Evolutionary conservation across 2,888 invertebrate species (phyloP), one percentile per base, ranked within the genome.

Genomic region (Chymomyza fuscimana): DNA sequence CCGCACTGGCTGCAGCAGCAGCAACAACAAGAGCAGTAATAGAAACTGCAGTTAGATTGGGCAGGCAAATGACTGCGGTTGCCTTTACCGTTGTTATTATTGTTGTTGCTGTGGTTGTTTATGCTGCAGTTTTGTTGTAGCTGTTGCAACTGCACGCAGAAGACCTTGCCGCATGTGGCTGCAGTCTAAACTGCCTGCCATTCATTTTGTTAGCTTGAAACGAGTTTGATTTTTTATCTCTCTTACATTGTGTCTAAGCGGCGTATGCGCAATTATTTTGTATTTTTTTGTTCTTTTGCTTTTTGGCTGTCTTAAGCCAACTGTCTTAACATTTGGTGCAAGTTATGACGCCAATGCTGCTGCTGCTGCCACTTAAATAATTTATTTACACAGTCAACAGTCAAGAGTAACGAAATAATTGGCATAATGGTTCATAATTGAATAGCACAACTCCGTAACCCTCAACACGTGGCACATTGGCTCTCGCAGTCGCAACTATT

Each of bases 61-160:
- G 63, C 51, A 46, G 40, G 10, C 40, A 46, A 46, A 46, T 46
- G 40, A 46, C 40, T 46, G 66, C 72, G 62, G 40, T 56, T 25
- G 46, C 59, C 29, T 46, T 65, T 32, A 67, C 72, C 29, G 25
- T 29, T 66, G 63, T 40, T 66, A 46, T 12, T 29, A 52, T 46
- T 29, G 54, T 25, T 68, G 67, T 25, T 54, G 59, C 16, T 12
- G 68, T 62, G 36, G 46, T 63, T 50, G 19, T 19, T 19, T 19
- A 19, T 19, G 19, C 19, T 32, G 60, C 59, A 22, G 58, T 58
- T 32, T 32, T 70, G 77, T 58, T 68, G 69, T 67, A 67, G 71
- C 63, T 84, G 66, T 72, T 80, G 85, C 86, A 79, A 66, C 80
- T 88, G 76, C 88, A 88, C 81, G 83, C 83, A 87, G 86, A 86